Base-by-base conservation (phyloP, 2,113 vertebrate genomes). In the Corvus cornix region DNA sequence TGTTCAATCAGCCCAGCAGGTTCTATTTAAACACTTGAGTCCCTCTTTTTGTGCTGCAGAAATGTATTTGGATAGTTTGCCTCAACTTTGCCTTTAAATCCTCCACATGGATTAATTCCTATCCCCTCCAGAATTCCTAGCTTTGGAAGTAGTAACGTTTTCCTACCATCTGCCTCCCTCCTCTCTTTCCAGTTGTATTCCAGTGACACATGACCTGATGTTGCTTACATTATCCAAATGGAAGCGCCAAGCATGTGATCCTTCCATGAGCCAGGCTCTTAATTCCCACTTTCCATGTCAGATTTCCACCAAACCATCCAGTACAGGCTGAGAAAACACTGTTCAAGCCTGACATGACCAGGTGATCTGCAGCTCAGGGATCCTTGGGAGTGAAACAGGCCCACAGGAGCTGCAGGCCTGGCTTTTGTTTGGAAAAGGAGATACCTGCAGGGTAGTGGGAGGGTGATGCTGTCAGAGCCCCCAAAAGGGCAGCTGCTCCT, bases 271-370 rank as follows among this genome's bases (percentile, higher is more conserved):
- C 91, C 91, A 96, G 81, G 73, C 59, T 64, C 94, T 87, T 87
- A 49, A 78, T 93, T 96, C 94, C 92, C 84, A 68, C 64, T 94
- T 95, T 96, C 95, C 92, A 82, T 90, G 89, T 93, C 94, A 93
- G 69, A 56, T 94, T 96, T 97, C 90, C 93, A 90, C 72, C 84
- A 8, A 27, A 68, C 66, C 63, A 16, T 82, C 87, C 83, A 30
- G 80, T 82, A 27, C n/a, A 69, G 66, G 84, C 90, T 67, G 84
- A 80, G 86, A 67, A 92, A 87, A 82, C 55, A 3, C 52, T 84
- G 56, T 26, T 84, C 22, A 27, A 7, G 51, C 62, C 58, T 92
- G 66, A 46, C 22, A 3, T 5, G 35, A 13, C 15, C 64, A 24
- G 18, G 10, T 33, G 60, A n/a, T 84, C 30, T 44, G 67, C 84